These are phyloP conservation scores for Zaprionus taronus DNA, from an alignment of 1,140 invertebrate genomes.

Conservation along the genomic window DNA sequence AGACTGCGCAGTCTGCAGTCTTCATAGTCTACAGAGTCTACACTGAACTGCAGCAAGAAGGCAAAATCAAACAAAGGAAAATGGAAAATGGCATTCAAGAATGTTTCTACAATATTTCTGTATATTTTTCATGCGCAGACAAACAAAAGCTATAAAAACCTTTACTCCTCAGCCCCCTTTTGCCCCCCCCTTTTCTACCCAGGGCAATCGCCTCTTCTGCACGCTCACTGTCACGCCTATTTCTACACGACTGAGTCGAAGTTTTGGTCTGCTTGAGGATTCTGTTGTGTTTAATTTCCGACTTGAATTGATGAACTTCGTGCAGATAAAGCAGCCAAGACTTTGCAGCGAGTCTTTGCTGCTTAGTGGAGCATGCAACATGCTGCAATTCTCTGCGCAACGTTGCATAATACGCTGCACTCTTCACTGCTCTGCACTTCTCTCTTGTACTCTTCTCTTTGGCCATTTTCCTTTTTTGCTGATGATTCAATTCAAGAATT, in stretches of 20 bases:
- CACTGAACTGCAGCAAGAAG: conserved; percentile 13
- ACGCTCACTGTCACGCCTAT: conserved; percentile 50
- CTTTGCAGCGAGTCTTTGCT: conserved; percentile 16
- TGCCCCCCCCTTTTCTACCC: neutral
- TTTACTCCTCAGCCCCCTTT: neutral
- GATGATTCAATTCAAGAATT: conserved; percentile 69
- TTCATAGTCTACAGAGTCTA: neutral
- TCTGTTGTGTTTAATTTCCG: conserved; percentile 68
- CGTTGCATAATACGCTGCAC: neutral
- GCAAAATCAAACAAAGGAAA: conserved; percentile 50
- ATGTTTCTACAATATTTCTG: conserved; percentile 26
- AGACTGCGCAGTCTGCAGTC: neutral
- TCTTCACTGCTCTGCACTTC: neutral
- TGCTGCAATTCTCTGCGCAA: conserved; percentile 18
- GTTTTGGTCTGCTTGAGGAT: conserved; percentile 44
- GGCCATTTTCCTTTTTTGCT: neutral
- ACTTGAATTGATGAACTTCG: conserved; percentile 78
- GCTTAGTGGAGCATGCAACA: conserved; percentile 67
- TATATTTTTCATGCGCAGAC: conserved; percentile 28
- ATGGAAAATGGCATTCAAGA: conserved; percentile 43
- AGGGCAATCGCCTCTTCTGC: neutral
- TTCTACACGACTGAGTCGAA: conserved; percentile 71
- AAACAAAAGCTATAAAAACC: conserved; percentile 62
- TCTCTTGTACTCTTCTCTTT: neutral
- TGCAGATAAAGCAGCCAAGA: conserved; percentile 58